These are phyloP conservation scores for Eretmocerus hayati DNA, from an alignment of 2,888 invertebrate genomes.

Conservation along the genomic window DNA sequence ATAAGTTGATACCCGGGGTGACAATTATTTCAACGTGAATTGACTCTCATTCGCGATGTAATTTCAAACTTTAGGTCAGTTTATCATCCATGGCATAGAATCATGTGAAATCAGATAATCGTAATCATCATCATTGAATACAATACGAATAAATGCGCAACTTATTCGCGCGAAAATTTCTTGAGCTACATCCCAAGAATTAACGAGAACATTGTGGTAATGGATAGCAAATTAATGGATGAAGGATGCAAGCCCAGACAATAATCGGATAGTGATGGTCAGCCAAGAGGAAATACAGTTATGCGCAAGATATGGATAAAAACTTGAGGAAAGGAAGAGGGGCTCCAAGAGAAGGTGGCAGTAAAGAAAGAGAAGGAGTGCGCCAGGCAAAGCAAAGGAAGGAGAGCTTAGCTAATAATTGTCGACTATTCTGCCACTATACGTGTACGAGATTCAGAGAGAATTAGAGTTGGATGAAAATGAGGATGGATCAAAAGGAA, in stretches of 20 bases:
- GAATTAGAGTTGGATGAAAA: constrained; percentile 6
- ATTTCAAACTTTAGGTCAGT: no score
- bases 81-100: no score
- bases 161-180: no score
- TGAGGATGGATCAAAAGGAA: constrained; percentile 2
- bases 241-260: neutral
- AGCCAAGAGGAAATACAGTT: constrained; percentile 12
- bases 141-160: no score
- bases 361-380: neutral
- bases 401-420: neutral
- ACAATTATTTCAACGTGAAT: no score
- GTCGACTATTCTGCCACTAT: neutral
- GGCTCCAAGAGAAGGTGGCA: neutral
- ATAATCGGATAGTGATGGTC: constrained; percentile 1
- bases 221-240: constrained; percentile 11
- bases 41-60: no score
- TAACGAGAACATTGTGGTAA: constrained; percentile 5
- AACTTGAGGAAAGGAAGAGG: neutral
- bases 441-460: neutral
- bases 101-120: no score
- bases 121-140: no score
- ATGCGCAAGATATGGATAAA: no score
- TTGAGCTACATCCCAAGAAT: no score
- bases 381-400: constrained; percentile 5
- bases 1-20: no score